phyloP scores from a whole-genome alignment of 1,140 invertebrate genomes.

The Zaprionus camerounensis region DNA sequence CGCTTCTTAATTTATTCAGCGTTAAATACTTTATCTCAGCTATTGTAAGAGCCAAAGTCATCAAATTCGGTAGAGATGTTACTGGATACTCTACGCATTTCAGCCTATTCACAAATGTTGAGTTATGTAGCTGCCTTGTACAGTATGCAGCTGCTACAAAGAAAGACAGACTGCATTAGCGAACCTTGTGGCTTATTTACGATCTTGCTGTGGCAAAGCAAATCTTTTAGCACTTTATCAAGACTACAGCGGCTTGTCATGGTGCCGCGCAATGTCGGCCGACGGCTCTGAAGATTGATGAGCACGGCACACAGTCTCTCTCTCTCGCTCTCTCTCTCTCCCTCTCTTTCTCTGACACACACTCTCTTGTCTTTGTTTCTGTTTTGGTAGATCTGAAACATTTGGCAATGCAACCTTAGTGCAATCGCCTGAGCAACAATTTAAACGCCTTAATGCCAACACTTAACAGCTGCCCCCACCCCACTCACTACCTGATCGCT shows the following conservation, averaged over 20 bases:
- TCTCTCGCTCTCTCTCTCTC: neutral
- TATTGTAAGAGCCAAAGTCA: neutral
- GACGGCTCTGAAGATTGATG: slow-evolving; percentile 33
- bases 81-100: neutral
- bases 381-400: slow-evolving; percentile 40
- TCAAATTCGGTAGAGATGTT: neutral
- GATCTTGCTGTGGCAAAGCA: slow-evolving; percentile 17
- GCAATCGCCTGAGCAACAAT: slow-evolving; percentile 42
- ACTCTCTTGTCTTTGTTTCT: neutral
- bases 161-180: neutral
- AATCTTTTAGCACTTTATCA: slow-evolving; percentile 38
- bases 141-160: neutral
- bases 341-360: neutral
- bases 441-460: slow-evolving; percentile 67
- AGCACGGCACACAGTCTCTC: slow-evolving; percentile 8
- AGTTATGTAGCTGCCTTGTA: neutral
- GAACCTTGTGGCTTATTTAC: slow-evolving; percentile 33
- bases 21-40: neutral
- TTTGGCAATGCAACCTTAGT: slow-evolving; percentile 60
- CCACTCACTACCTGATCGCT: neutral
- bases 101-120: neutral
- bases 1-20: too few species aligned
- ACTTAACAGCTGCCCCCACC: slow-evolving; percentile 34
- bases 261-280: neutral
- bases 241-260: neutral